These are phyloP conservation scores for Matsumyia berberina DNA, from an alignment of 2,888 invertebrate genomes.

Conservation along the genomic window DNA sequence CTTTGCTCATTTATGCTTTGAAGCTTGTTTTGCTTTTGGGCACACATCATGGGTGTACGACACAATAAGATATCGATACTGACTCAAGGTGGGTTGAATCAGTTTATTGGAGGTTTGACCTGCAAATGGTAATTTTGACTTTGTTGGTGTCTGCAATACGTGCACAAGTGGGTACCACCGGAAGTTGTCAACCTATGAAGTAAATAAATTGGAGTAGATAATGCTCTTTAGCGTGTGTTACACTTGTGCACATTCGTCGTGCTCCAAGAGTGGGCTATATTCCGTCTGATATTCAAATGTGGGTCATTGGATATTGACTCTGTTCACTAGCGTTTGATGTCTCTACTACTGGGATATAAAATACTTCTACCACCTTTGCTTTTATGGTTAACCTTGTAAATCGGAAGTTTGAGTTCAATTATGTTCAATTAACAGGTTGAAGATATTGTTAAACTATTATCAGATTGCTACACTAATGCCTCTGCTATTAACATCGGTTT, in stretches of 20 bases:
- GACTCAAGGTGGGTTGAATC: conserved; percentile 45
- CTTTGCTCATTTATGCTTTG: conserved; percentile 58
- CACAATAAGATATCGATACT: conserved; percentile 48
- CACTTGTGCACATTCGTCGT: neutral
- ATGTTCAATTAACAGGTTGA: no score
- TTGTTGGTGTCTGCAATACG: conserved; percentile 4
- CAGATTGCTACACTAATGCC: no score
- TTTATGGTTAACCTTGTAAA: neutral
- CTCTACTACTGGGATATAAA: neutral
- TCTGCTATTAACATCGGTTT: no score
- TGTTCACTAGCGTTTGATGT: neutral
- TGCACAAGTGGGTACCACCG: conserved; percentile 10
- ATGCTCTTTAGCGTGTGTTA: conserved; percentile 9
- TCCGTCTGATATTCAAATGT: conserved; percentile 8
- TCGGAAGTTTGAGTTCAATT: conserved; percentile 21
- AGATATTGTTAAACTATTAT: no score
- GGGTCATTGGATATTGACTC: conserved; percentile 12
- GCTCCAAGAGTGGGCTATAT: neutral
- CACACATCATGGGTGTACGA: conserved; percentile 32
- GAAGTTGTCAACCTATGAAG: conserved; percentile 25
- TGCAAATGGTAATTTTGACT: conserved; percentile 65
- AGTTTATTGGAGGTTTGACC: conserved; percentile 62
- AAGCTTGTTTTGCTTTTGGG: conserved; percentile 34
- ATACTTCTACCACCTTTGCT: neutral
- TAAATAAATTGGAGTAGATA: neutral